A percentile compares a stretch with the other conserved stretches of the same genome.
Evolutionary conservation across 2,888 invertebrate species (phyloP).

Genomic region (Phengaris alcon): DNA sequence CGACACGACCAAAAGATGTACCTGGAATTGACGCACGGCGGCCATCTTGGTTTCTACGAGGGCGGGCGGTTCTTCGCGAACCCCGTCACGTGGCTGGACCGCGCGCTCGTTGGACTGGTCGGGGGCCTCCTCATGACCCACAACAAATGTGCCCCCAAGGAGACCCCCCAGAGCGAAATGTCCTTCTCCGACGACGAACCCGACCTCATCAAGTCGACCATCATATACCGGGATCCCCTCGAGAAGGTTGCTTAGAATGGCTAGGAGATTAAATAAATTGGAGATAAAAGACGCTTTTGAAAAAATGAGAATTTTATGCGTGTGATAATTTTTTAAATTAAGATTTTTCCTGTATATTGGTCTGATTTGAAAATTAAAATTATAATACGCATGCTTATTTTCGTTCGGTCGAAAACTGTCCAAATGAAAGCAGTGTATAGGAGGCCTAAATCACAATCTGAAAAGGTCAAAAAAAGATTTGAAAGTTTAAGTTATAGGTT

Average conservation of each 20-base stretch:
- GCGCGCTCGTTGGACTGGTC: conserved; percentile 89
- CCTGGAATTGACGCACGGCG: conserved; percentile 92
- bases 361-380: too few species aligned
- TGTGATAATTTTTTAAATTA: not conserved
- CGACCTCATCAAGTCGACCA: conserved; percentile 68
- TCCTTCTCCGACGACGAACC: conserved; percentile 56
- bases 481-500: not conserved
- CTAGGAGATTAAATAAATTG: not conserved
- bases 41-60: conserved; percentile 96
- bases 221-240: conserved; percentile 64
- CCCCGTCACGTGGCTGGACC: conserved; percentile 95
- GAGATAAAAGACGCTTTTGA: not conserved
- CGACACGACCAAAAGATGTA: conserved; percentile 84
- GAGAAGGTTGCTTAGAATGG: conserved; percentile 48
- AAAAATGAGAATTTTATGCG: not conserved
- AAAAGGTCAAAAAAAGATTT: not conserved
- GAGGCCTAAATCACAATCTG: not conserved
- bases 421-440: not conserved
- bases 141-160: conserved; percentile 64
- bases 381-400: not conserved
- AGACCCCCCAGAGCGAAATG: conserved; percentile 38
- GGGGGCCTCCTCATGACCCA: conserved; percentile 85
- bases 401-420: not conserved
- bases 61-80: conserved; percentile 82
- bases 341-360: not conserved